Percentiles rank a stretch among this genome's conserved stretches.
These are phyloP conservation scores for Chromoteleia sp. DNA, from an alignment of 2,888 invertebrate genomes.

Conservation along the genomic window DNA sequence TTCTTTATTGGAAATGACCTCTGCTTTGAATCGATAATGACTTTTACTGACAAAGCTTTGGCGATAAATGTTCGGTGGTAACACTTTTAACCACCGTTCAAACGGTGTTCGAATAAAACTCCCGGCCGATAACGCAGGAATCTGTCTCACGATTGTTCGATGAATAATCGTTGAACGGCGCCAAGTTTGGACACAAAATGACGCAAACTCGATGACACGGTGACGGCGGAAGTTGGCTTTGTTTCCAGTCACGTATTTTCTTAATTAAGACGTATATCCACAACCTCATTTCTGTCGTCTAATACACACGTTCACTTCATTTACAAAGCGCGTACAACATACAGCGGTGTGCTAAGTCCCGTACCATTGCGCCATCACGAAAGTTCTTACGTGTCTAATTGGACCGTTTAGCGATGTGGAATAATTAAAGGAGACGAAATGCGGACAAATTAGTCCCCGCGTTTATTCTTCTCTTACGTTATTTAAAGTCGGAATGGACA, in stretches of 20 bases:
- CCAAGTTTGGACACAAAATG: slow-evolving; percentile 13
- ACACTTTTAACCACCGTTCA: too few species aligned
- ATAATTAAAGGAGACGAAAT: slow-evolving; percentile 66
- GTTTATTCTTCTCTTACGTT: slow-evolving; percentile 33
- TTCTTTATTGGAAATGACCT: too few species aligned
- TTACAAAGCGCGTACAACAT: slow-evolving; percentile 64
- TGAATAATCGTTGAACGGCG: not conserved
- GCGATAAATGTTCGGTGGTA: too few species aligned
- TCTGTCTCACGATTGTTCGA: not conserved
- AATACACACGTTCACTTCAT: slow-evolving; percentile 62
- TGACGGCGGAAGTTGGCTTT: slow-evolving; percentile 33
- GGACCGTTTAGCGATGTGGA: slow-evolving; percentile 65
- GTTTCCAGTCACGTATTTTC: slow-evolving; percentile 64
- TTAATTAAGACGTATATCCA: slow-evolving; percentile 63
- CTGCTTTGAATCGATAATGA: too few species aligned
- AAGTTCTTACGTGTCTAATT: slow-evolving; percentile 68
- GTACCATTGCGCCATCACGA: slow-evolving; percentile 46
- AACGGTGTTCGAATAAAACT: too few species aligned
- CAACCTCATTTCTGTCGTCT: slow-evolving; percentile 47
- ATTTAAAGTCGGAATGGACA: slow-evolving; percentile 36
- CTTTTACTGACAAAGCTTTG: too few species aligned
- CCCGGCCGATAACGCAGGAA: not conserved
- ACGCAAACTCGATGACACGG: slow-evolving; percentile 37
- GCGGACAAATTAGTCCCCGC: slow-evolving; percentile 36
- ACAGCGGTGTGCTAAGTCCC: slow-evolving; percentile 39